Evolutionary conservation across 1,140 invertebrate species (phyloP).

Genomic region (Brachionus paranguensis): DNA sequence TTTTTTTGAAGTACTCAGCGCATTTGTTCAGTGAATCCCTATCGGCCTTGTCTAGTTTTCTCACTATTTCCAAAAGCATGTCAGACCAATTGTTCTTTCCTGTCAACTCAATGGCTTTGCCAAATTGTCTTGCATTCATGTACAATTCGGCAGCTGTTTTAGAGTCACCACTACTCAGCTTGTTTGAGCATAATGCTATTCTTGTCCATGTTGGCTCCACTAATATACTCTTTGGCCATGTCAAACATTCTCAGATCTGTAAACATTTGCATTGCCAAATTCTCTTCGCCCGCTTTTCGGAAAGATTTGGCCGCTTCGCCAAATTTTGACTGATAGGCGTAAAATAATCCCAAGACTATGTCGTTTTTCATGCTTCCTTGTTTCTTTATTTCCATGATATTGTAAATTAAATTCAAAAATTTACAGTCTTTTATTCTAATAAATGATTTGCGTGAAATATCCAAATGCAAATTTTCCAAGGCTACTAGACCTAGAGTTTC

Average conservation of each 20-base stretch:
- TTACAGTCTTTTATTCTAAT: constrained; percentile 70
- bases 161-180: constrained; percentile 92
- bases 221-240: constrained; percentile 69
- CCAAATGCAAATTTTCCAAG: constrained; percentile 73
- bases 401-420: constrained; percentile 70
- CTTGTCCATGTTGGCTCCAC: constrained; percentile 55
- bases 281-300: constrained; percentile 71
- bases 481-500: constrained; percentile 75
- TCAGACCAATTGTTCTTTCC: constrained; percentile 86
- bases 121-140: constrained; percentile 81
- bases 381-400: constrained; percentile 66
- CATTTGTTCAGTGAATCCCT: constrained; percentile 66
- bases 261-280: constrained; percentile 84
- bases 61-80: constrained; percentile 67
- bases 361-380: constrained; percentile 63
- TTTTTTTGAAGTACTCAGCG: constrained; percentile 67
- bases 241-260: constrained; percentile 96
- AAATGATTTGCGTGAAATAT: constrained; percentile 79
- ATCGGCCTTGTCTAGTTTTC: constrained; percentile 77
- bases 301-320: constrained; percentile 80
- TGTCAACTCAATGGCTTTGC: constrained; percentile 84
- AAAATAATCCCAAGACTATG: constrained; percentile 75
- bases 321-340: constrained; percentile 77
- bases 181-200: constrained; percentile 73
- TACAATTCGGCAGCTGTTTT: constrained; percentile 92